These are phyloP conservation scores for Megaustenia siamemsis DNA, from an alignment of 2,888 invertebrate species.

Conservation along the genomic window DNA sequence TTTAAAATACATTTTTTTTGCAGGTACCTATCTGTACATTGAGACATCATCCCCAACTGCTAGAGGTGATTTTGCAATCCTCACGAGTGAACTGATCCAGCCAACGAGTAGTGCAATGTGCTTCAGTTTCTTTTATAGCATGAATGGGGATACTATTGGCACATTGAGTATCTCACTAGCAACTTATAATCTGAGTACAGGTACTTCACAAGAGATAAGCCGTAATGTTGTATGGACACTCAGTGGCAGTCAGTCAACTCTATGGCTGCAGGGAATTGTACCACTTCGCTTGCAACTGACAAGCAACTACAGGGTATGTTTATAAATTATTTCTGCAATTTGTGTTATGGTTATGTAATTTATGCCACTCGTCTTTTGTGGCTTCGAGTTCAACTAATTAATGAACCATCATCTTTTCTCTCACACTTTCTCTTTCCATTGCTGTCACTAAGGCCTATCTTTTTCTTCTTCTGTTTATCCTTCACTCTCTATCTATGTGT, in stretches of 20 bases:
- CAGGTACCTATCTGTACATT: constrained; percentile 73
- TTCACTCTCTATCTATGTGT: no score
- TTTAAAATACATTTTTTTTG: background rate
- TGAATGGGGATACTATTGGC: constrained; percentile 71
- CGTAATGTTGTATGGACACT: constrained; percentile 44
- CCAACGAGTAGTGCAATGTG: constrained; percentile 55
- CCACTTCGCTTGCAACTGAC: constrained; percentile 48
- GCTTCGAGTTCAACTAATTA: no score
- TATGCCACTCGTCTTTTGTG: no score
- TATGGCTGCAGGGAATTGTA: constrained; percentile 67
- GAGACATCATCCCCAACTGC: constrained; percentile 68
- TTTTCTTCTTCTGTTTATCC: no score
- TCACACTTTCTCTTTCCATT: no score
- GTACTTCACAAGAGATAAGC: constrained; percentile 28
- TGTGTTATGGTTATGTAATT: no score
- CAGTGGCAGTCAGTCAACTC: constrained; percentile 69
- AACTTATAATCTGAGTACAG: constrained; percentile 44
- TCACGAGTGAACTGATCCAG: constrained; percentile 65
- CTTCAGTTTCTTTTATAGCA: constrained; percentile 75
- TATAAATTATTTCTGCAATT: background rate
- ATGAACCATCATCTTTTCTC: no score
- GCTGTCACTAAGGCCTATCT: no score
- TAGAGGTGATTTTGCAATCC: constrained; percentile 67
- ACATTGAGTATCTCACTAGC: constrained; percentile 65
- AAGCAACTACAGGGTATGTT: constrained; percentile 42